Conservation (phyloP, 2,113 vertebrate species). For the Pitta sordida region DNA sequence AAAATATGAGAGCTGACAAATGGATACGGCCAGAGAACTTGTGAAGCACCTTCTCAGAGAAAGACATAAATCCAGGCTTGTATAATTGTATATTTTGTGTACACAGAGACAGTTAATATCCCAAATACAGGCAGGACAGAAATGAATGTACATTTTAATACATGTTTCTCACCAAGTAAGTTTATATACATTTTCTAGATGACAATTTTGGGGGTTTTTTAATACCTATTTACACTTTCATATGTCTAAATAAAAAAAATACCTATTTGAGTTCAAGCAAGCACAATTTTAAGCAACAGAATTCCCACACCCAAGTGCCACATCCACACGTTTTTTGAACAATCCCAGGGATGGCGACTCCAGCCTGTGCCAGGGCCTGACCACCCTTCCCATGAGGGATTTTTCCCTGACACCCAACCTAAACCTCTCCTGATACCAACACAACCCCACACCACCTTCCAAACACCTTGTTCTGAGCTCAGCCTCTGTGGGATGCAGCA, state of each 20-base stretch:
- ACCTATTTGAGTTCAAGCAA: neutral
- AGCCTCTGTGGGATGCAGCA: neutral
- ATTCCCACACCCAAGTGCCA: too few species aligned
- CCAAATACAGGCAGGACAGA: neutral
- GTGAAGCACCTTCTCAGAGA: neutral
- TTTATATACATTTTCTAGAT: neutral
- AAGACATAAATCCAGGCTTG: neutral
- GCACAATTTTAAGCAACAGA: constrained; percentile 19
- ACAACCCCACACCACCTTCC: neutral
- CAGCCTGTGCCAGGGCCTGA: too few species aligned
- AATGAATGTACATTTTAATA: neutral
- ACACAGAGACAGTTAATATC: neutral
- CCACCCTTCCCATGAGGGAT: too few species aligned
- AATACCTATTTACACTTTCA: too few species aligned
- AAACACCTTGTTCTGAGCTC: neutral
- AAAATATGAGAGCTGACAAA: neutral
- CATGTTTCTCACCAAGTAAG: neutral
- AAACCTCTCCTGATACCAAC: too few species aligned
- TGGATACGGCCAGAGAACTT: neutral
- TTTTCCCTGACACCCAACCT: too few species aligned
- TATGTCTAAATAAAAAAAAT: neutral
- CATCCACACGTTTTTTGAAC: too few species aligned
- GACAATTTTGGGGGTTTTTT: too few species aligned
- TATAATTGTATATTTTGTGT: neutral
- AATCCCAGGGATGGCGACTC: too few species aligned